Evolutionary conservation across 2,888 invertebrate species (phyloP).

Genomic region (Phorcus lineatus): DNA sequence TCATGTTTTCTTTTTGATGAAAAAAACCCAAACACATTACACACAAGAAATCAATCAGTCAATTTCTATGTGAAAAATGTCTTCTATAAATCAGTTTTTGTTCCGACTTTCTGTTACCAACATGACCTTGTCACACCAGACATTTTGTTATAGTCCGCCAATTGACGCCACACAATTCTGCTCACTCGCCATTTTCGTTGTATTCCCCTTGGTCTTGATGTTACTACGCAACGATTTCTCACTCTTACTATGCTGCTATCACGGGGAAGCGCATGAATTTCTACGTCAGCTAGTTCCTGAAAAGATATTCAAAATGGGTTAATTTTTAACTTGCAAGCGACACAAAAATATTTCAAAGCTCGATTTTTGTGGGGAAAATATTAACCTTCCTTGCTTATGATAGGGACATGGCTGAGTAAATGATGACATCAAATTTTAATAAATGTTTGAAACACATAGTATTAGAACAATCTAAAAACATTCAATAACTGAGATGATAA

Average conservation of each 20-base stretch:
- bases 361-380: no score
- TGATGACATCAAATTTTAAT: no score
- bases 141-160: constrained; percentile 95
- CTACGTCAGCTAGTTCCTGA: constrained; percentile 85
- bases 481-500: no score
- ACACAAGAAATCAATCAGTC: no score
- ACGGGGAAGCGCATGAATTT: constrained; percentile 83
- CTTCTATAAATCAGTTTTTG: no score
- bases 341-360: not conserved
- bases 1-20: no score
- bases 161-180: constrained; percentile 90
- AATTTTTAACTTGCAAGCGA: not conserved
- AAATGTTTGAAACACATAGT: no score
- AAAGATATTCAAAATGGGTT: constrained; percentile 33
- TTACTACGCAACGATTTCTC: constrained; percentile 87
- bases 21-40: no score
- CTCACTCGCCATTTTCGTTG: constrained; percentile 90
- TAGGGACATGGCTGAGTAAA: no score
- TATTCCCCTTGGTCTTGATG: constrained; percentile 89
- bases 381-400: no score
- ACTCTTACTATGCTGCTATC: constrained; percentile 70
- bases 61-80: no score
- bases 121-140: constrained; percentile 94
- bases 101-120: constrained; percentile 80
- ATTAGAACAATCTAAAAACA: no score